Conservation (phyloP, 2,113 vertebrate genomes). For the Edolisoma coerulescens region DNA sequence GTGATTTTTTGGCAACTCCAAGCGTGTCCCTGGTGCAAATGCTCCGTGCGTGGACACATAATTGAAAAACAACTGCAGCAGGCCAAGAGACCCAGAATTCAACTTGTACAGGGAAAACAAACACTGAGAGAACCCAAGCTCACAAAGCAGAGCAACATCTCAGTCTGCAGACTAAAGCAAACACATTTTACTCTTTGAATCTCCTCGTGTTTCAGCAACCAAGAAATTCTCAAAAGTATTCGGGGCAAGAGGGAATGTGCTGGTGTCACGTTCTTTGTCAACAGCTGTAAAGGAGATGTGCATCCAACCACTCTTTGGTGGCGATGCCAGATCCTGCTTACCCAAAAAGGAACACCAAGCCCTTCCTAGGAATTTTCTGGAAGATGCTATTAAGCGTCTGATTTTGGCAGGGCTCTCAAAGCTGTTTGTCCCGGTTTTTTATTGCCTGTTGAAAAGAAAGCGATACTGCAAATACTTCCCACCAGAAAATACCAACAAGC, state of each 20-base stretch:
- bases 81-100: neutral
- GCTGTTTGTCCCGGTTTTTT: neutral
- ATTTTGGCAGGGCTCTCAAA: neutral
- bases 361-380: conserved; percentile 47
- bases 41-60: neutral
- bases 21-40: neutral
- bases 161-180: neutral
- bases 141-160: neutral
- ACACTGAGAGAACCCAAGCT: neutral
- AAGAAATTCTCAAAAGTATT: conserved; percentile 24
- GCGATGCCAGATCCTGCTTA: neutral
- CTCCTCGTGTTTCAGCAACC: conserved; percentile 28
- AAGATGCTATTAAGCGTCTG: neutral
- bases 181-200: neutral
- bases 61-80: neutral
- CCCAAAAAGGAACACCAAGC: conserved; percentile 41
- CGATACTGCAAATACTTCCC: conserved; percentile 3
- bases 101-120: conserved; percentile 9
- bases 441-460: conserved; percentile 17
- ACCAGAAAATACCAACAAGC: conserved; percentile 1
- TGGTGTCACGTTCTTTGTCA: conserved; percentile 59
- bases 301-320: neutral
- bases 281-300: conserved; percentile 61
- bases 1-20: neutral
- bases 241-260: conserved; percentile 41